Conservation (phyloP, 2,797 vertebrate species). For the Hemibagrus guttatus region DNA sequence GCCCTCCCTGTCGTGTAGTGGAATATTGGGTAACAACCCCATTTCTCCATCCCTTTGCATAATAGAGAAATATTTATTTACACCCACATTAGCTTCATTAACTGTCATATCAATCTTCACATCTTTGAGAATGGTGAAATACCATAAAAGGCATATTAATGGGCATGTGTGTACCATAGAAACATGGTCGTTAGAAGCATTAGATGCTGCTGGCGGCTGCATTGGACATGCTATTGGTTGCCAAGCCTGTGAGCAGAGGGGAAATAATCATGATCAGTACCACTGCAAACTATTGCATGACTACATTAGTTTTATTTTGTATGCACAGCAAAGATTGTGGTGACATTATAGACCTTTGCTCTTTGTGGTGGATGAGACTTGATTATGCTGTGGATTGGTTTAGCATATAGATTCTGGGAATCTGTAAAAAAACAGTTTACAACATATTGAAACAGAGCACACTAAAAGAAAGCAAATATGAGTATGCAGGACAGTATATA, state of each 20-base stretch:
- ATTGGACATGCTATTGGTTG: constrained; percentile 58
- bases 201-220: constrained; percentile 28
- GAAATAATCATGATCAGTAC: constrained; percentile 35
- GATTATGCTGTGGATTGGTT: constrained; percentile 78
- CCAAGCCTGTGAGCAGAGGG: constrained; percentile 62
- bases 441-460: constrained; percentile 33
- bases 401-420: constrained; percentile 58
- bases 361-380: constrained; percentile 78
- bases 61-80: constrained; percentile 13
- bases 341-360: constrained; percentile 73
- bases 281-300: not conserved
- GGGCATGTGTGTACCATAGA: constrained; percentile 22
- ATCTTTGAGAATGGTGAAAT: not conserved
- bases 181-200: constrained; percentile 17
- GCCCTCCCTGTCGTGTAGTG: constrained; percentile 55
- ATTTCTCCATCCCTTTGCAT: constrained; percentile 64
- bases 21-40: constrained; percentile 62
- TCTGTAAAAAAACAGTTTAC: constrained; percentile 57
- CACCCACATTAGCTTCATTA: not conserved
- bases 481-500: not conserved
- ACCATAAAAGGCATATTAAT: not conserved
- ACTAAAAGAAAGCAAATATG: not conserved
- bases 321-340: not conserved
- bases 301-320: not conserved
- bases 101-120: not conserved